Base-by-base conservation (phyloP, 1,140 invertebrate genomes). In the Penaeus chinensis region DNA sequence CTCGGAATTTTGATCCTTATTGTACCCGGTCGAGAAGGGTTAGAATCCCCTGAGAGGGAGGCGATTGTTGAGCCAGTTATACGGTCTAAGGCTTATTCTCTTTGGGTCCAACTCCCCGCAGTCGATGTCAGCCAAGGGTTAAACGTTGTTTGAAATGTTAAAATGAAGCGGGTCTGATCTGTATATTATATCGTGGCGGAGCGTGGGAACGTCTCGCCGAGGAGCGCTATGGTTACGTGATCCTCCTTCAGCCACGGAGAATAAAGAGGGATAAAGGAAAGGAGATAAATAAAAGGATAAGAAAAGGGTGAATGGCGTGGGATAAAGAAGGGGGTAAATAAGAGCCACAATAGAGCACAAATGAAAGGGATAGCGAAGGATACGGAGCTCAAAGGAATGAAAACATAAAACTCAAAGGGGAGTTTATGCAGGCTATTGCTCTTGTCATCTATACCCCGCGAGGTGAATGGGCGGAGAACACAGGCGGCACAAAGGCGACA, bases 71-170 rank as follows among this genome's bases (percentile, higher is more conserved):
- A 20, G 86, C 71, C 80, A 61, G 37, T 87, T 83, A 82, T 82
- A 66, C 80, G 71, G 71, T 16, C 27, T 76, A 54, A 83, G 80
- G 71, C 61, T 87, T 83, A 77, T 83, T 87, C 86, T 87, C 86
- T 87, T 87, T 87, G 86, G 86, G 80, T 82, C 81, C 60, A 87
- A 74, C 86, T 80, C 86, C 86, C 86, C 80, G 86, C 86, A 82
- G 86, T 87, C 86, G 86, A 87, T 87, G 86, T 87, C 86, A 87
- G 86, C 86, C 86, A 87, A 83, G 86, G 86, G 86, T 87, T 87
- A 87, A 87, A 87, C 80, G 86, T 87, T 87, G 86, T 87, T 87
- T 87, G 86, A 87, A 87, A 87, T 87, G 86, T 87, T 87, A 87
- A 87, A 87, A 87, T 87, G 86, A 87, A 82, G 63, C 86, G 86